Base-by-base conservation (phyloP, 2,888 invertebrate species). In the Nasonovia ribisnigri region DNA sequence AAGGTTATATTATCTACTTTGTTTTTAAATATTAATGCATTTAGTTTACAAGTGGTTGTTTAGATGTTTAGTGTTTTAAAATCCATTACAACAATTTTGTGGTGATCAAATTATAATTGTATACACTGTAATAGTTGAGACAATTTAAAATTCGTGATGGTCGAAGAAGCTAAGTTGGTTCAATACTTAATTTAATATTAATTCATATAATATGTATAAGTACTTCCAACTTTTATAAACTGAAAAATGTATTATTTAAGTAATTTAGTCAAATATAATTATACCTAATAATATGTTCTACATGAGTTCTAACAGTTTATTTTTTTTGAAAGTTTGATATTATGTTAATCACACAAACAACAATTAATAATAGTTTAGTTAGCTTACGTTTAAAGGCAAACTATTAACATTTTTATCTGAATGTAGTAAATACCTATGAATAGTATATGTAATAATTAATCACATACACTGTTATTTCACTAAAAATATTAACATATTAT, bases 61-160 rank as follows among this genome's bases (percentile, higher is more conserved):
- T n/a, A 43, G 8, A 57, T 42, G 24, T 42, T 36, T 24, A 42
- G 13, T 43, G 5, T 60, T 43, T 67, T 26, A 26, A 90, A 77
- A 90, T 48, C 36, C 36, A 48, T 90, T 77, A 26, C 13, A 77
- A 90, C 90, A 48, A 26, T 36, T 90, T 77, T 24, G 67, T 77
- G 36, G 46, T 24, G 13, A 42, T 29, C 42, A 26, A 48, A 36
- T 90, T 90, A 20, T 46, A 46, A 67, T 90, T 67, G n/a, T 2
- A 60, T n/a, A 46, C 43, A 54, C 5, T 24, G 8, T 46, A n/a
- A 89, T 43, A 29, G 60, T 60, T 10, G n/a, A 24, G 20, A 46
- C 20, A 6, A 60, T 29, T 8, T 29, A 89, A 11, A 60, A 29
- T n/a, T 5, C n/a, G 3, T 54, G 54, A 54, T 6, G 54, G 54